Percentiles rank a stretch among this genome's conserved stretches.
Evolutionary conservation across 2,888 invertebrate species (phyloP).

Genomic region (Drosophila paranaensis): DNA sequence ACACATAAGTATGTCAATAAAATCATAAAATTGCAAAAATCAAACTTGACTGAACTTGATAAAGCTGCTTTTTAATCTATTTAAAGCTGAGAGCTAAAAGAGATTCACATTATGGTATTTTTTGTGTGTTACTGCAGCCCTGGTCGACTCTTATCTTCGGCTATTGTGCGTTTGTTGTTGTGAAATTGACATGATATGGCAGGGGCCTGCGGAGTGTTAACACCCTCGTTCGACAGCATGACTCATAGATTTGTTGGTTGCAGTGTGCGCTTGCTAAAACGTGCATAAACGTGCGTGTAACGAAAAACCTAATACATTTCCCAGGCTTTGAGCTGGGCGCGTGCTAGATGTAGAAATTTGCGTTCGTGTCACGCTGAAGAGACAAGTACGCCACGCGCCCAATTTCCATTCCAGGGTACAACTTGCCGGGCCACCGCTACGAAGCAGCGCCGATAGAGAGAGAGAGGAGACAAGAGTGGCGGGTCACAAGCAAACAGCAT

Average conservation of each 20-base stretch:
- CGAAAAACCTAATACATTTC: not conserved
- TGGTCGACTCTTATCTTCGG: constrained; percentile 13
- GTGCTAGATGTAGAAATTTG: not conserved
- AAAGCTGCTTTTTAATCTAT: constrained; percentile 12
- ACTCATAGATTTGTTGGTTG: constrained; percentile 38
- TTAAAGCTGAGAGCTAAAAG: not conserved
- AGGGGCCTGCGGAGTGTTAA: constrained; percentile 33
- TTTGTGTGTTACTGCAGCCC: constrained; percentile 4
- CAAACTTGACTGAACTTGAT: constrained; percentile 18
- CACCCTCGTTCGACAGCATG: constrained; percentile 27
- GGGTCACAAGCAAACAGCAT: constrained; percentile 2
- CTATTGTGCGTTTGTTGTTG: constrained; percentile 11
- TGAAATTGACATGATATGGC: constrained; percentile 29
- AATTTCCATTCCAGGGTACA: constrained; percentile 23
- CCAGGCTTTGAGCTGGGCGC: not conserved
- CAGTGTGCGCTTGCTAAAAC: constrained; percentile 5
- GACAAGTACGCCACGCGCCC: constrained; percentile 4
- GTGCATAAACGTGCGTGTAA: not conserved
- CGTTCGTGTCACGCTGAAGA: constrained; percentile 1
- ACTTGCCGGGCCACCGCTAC: constrained; percentile 30
- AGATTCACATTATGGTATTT: not conserved
- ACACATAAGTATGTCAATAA: not conserved
- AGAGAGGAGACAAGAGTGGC: not conserved
- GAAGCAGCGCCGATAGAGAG: not conserved
- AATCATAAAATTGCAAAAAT: not conserved